phyloP scores from a whole-genome alignment of 2,113 vertebrate genomes.

The Corydoras maculifer region DNA sequence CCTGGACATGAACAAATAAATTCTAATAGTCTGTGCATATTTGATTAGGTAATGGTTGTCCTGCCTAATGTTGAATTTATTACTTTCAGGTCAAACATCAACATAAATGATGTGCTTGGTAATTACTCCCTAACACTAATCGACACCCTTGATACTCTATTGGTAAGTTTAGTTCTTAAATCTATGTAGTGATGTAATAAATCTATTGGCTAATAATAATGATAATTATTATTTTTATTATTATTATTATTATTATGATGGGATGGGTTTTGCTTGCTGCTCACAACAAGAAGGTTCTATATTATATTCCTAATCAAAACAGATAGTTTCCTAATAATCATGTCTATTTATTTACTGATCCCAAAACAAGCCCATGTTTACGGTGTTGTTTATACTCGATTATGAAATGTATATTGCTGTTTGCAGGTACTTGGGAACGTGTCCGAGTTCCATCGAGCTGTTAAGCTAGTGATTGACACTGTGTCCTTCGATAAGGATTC shows the following conservation, averaged over 20 bases:
- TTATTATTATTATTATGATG: too few relatives aligned
- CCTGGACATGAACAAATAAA: not conserved
- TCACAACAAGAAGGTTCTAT: too few relatives aligned
- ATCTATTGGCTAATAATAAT: too few relatives aligned
- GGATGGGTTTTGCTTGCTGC: too few relatives aligned
- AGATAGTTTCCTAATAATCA: too few relatives aligned
- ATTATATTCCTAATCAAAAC: too few relatives aligned
- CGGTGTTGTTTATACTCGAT: too few relatives aligned
- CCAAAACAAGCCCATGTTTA: too few relatives aligned
- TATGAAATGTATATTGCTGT: not conserved
- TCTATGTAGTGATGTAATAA: too few relatives aligned
- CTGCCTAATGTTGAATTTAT: conserved; percentile 18
- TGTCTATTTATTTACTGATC: too few relatives aligned
- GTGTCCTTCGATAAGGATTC: conserved; percentile 98
- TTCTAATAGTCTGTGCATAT: not conserved
- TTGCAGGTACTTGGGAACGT: conserved; percentile 91
- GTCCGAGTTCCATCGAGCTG: conserved; percentile 90
- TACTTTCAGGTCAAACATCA: conserved; percentile 88
- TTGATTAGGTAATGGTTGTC: not conserved
- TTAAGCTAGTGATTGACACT: conserved; percentile 89
- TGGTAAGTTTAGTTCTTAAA: conserved; percentile 68
- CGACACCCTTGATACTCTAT: conserved; percentile 87
- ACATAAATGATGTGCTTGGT: conserved; percentile 95
- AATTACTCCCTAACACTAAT: conserved; percentile 96
- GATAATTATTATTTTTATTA: too few relatives aligned